Conservation (phyloP, 2,888 invertebrate genomes). For the Drosophila neotestacea region DNA sequence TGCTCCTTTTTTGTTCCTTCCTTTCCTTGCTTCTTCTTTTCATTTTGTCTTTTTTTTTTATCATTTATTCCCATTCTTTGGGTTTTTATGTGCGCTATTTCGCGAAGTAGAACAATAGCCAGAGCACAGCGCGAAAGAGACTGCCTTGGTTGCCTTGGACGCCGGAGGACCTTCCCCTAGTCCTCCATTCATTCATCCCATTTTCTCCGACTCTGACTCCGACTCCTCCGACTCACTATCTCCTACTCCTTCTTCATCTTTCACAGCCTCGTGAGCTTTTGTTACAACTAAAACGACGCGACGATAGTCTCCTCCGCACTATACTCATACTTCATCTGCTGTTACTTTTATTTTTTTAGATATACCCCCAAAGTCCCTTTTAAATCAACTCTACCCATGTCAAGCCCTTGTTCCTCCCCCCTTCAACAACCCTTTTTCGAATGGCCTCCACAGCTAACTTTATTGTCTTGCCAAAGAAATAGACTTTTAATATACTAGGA, state of each 20-base stretch:
- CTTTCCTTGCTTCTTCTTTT: background rate
- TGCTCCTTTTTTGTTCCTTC: slow-evolving; percentile 26
- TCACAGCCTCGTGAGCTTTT: slow-evolving; percentile 51
- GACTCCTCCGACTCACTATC: slow-evolving; percentile 21
- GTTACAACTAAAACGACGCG: slow-evolving; percentile 59
- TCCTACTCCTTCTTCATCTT: slow-evolving; percentile 9
- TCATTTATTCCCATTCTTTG: slow-evolving; percentile 78
- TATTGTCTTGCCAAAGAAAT: slow-evolving; percentile 80
- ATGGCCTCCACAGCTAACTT: slow-evolving; percentile 56
- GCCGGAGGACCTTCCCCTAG: slow-evolving; percentile 37
- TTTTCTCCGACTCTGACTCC: slow-evolving; percentile 30
- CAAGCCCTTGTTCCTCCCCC: background rate
- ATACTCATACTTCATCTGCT: slow-evolving; percentile 54
- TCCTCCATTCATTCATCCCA: slow-evolving; percentile 31
- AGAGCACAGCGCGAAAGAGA: slow-evolving; percentile 16
- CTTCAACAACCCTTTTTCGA: slow-evolving; percentile 13
- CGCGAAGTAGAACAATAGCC: slow-evolving; percentile 78
- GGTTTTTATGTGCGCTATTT: slow-evolving; percentile 79
- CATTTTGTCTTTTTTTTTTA: slow-evolving; percentile 49
- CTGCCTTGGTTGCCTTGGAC: slow-evolving; percentile 17
- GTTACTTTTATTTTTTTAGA: slow-evolving; percentile 37
- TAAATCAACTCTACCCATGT: background rate
- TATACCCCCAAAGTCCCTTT: background rate
- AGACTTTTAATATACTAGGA: slow-evolving; percentile 77
- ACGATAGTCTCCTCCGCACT: slow-evolving; percentile 2